Evolutionary conservation across 2,797 vertebrate genomes (phyloP), one percentile per base, ranked within the genome.

Genomic region (Emydoidea blandingii): DNA sequence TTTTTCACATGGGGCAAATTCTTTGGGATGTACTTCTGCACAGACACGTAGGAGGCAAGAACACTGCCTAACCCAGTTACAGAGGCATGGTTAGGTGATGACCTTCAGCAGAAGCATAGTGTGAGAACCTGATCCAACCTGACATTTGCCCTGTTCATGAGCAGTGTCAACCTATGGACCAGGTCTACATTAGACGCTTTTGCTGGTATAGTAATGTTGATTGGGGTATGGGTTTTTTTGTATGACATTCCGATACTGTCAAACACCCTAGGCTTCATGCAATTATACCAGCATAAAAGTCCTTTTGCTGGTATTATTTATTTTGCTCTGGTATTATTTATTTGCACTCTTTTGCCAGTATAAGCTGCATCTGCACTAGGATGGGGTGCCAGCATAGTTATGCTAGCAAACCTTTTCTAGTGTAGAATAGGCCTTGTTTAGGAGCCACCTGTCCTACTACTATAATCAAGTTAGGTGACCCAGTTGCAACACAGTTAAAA

Each of bases 301-400:
- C 41, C 44, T 31, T 78, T 47, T 78, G 74, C 44, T 47, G 15
- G 74, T 27, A 49, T 49, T 88, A 59, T 16, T 94, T 80, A 37
- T 85, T 85, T 85, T 82, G 79, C 79, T 85, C 56, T 29, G 79
- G 44, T 27, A 47, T 47, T 88, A 59, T 16, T 94, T 80, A 37
- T 86, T 85, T 85, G 79, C 82, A 47, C 68, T 85, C 12, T 1
- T 31, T 68, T 84, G 56, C 65, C 57, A 57, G 37, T 6, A 52
- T 0, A 0, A 31, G 19, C 59, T 50, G 41, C 79, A 76, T 74
- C 85, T 86, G 79, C 53, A 57, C 47, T 59, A 5, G 25, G n/a
- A 72, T 79, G 47, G 47, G 29, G 52, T 12, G 59, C 34, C 62
- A n/a, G 34, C 34, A 41, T 16, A 34, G 5, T 31, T 62, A 8